Evolutionary conservation across 2,113 vertebrate species (phyloP), one percentile per base, ranked within the genome.

Genomic region (Mirza zaza): DNA sequence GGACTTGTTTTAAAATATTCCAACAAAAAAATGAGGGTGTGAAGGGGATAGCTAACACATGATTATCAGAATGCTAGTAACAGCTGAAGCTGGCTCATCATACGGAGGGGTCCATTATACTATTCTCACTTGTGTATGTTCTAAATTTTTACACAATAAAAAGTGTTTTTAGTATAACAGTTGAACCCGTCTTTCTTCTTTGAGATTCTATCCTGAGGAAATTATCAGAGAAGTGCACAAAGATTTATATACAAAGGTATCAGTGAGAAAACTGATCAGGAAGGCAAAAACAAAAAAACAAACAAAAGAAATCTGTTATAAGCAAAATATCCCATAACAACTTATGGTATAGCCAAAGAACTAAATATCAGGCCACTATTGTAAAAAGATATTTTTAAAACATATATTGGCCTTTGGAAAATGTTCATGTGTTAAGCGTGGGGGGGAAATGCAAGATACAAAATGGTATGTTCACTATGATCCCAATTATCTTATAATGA

Each of bases 401-500:
- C 50, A 79, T 10, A 25, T 67, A 76, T 50, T 95, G n/a, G 57
- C 10, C 84, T 92, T 97, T 94, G 45, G 87, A 87, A 96, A 94
- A 81, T 80, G 39, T 34, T 96, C 20, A 6, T n/a, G 71, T 65
- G 29, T 85, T 90, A 90, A 93, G 12, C 80, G 10, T 6, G 2
- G 3, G 21, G n/a, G 36, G 4, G 71, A 50, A 48, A 50, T 83
- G n/a, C 61, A 77, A 91, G 42, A 57, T 79, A 75, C 55, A 67
- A 94, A 93, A 94, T 23, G 77, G 6, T 61, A 42, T 65, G 71
- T 92, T 95, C 63, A 63, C 21, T 73, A 76, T 39, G 23, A 94
- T 70, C 82, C 94, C 42, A 81, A 76, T 97, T 96, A 79, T 76
- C 82, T 96, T 90, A 27, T 91, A 97, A 55, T 39, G 67, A 95